phyloP scores from a whole-genome alignment of 1,140 invertebrate genomes.

The Dendroctonus ponderosae region DNA sequence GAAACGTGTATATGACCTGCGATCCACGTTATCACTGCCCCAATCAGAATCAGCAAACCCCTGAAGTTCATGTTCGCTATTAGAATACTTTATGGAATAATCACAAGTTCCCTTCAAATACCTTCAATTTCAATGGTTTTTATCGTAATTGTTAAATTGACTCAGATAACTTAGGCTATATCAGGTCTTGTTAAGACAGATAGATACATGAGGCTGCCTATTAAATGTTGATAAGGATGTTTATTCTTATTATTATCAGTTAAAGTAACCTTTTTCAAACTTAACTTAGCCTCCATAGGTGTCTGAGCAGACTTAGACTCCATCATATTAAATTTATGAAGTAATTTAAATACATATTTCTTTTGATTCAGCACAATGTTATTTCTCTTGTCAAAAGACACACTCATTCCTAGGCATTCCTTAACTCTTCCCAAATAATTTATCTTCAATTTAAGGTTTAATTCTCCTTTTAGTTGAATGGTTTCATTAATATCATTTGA shows the following conservation, averaged over 20 bases:
- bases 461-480: constrained; percentile 22
- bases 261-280: too few species aligned
- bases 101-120: constrained; percentile 3
- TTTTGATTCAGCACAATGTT: constrained; percentile 26
- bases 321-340: constrained; percentile 27
- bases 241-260: neutral
- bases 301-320: constrained; percentile 29
- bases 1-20: constrained; percentile 50
- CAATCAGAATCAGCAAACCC: constrained; percentile 50
- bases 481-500: constrained; percentile 26
- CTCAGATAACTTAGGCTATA: constrained; percentile 3
- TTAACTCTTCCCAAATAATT: constrained; percentile 40
- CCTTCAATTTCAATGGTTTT: neutral
- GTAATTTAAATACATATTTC: constrained; percentile 35
- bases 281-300: constrained; percentile 15
- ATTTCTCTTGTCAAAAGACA: constrained; percentile 18
- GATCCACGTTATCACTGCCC: constrained; percentile 40
- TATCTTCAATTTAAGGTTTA: constrained; percentile 38
- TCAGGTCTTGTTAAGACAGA: constrained; percentile 34
- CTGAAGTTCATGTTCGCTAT: too few species aligned
- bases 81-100: too few species aligned
- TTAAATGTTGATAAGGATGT: constrained; percentile 14
- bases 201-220: constrained; percentile 11
- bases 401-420: constrained; percentile 40
- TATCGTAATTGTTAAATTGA: neutral